Conservation (phyloP, 35 echinoderm and acorn worm genomes). For the Eucidaris tribuloides region DNA sequence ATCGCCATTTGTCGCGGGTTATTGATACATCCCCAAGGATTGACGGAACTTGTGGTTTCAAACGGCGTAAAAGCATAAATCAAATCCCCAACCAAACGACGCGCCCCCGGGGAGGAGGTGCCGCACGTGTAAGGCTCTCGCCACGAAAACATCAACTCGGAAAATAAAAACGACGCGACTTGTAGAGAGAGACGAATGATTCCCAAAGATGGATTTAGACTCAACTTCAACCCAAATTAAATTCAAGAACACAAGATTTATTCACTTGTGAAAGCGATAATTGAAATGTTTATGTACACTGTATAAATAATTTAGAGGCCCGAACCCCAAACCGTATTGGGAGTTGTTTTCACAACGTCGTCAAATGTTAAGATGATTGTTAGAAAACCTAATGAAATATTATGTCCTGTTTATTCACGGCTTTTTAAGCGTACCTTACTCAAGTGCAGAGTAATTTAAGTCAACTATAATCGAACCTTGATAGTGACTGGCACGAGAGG, state of each 20-base stretch:
- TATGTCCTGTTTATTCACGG: too few species aligned
- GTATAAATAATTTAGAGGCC: too few species aligned
- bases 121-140: not conserved
- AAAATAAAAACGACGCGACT: not conserved
- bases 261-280: not conserved
- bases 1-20: conserved; percentile 25
- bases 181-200: not conserved
- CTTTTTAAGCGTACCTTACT: too few species aligned
- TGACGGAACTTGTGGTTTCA: not conserved
- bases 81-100: not conserved
- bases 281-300: conserved; percentile 27
- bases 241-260: not conserved
- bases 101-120: not conserved
- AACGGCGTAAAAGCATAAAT: conserved; percentile 19
- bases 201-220: not conserved
- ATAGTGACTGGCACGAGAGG: too few species aligned
- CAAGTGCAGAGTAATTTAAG: too few species aligned
- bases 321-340: too few species aligned
- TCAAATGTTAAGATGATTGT: too few species aligned
- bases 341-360: too few species aligned
- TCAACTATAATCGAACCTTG: too few species aligned
- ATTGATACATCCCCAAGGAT: conserved; percentile 29
- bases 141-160: not conserved
- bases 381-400: too few species aligned
- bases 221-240: not conserved